Conservation (phyloP, 2,888 invertebrate species). For the Ophioninae sp. region DNA sequence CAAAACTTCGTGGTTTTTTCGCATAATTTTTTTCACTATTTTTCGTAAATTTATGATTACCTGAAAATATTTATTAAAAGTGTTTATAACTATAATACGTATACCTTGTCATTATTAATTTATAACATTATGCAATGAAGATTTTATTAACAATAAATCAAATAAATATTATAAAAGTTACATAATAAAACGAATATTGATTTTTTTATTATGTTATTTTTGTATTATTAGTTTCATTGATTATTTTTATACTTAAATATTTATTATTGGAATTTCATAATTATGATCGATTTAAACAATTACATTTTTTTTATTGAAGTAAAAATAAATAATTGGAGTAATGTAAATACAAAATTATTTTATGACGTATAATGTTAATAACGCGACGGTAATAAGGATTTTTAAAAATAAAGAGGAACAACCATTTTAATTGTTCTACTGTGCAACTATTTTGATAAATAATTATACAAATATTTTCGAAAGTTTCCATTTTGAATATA, state of each 20-base stretch:
- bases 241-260: too few species aligned
- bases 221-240: too few species aligned
- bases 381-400: not conserved
- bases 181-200: too few species aligned
- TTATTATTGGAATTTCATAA: too few species aligned
- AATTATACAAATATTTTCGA: not conserved
- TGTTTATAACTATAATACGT: not conserved
- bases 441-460: not conserved
- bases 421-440: too few species aligned
- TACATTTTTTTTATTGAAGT: not conserved
- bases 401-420: not conserved
- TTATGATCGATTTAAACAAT: too few species aligned
- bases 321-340: not conserved
- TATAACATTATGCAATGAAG: not conserved
- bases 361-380: not conserved
- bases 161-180: too few species aligned
- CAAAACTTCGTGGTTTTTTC: not conserved
- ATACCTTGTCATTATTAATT: too few species aligned
- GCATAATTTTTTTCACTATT: not conserved
- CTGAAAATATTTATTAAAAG: not conserved
- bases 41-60: not conserved
- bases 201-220: too few species aligned
- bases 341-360: not conserved
- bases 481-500: not conserved
- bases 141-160: too few species aligned